Conservation (phyloP, 2,113 vertebrate species). For the Ceratotherium simum region DNA sequence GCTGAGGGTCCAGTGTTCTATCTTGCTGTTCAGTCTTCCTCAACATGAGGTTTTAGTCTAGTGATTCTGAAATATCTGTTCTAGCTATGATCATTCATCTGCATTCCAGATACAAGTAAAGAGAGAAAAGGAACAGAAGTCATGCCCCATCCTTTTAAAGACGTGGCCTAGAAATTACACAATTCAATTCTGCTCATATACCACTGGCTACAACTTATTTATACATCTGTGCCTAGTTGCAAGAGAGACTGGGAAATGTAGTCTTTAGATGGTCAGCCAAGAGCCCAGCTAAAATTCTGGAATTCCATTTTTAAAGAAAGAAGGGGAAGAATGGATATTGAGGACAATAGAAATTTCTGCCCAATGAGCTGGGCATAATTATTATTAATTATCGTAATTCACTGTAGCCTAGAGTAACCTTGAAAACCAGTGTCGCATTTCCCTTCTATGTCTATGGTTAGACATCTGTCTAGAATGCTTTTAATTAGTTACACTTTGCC, state of each 20-base stretch:
- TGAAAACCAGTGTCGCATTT: background rate
- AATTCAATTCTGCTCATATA: accelerated
- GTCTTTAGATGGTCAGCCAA: background rate
- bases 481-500: background rate
- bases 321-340: background rate
- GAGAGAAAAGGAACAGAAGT: background rate
- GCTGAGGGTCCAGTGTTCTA: accelerated
- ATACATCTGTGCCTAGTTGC: background rate
- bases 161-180: background rate
- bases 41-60: background rate
- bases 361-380: background rate
- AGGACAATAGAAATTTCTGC: background rate
- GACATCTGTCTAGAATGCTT: background rate
- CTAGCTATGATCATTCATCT: background rate
- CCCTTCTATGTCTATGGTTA: background rate
- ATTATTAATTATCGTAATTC: background rate
- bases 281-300: background rate
- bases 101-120: background rate
- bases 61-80: background rate
- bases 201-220: background rate
- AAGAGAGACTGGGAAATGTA: background rate
- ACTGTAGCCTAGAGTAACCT: background rate
- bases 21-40: background rate
- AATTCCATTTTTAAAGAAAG: background rate
- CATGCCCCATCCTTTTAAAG: background rate